Evolutionary conservation across 1,140 invertebrate species (phyloP).

Genomic region (Aphelinus certus): DNA sequence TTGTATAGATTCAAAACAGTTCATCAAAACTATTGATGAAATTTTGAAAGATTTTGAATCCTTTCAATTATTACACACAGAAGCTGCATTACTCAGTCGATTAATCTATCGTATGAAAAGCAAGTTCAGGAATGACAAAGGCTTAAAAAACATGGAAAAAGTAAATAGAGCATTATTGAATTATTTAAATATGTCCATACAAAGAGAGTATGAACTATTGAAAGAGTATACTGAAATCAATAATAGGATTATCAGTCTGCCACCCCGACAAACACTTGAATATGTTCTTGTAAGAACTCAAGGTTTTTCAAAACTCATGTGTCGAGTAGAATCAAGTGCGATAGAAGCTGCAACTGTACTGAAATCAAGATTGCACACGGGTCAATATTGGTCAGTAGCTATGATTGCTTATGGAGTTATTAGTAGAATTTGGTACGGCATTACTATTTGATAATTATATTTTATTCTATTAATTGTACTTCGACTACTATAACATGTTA

Average conservation of each 20-base stretch:
- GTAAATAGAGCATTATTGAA: slow-evolving; percentile 67
- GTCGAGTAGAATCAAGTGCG: slow-evolving; percentile 63
- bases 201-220: slow-evolving; percentile 54
- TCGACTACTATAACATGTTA: background rate
- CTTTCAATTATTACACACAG: slow-evolving; percentile 65
- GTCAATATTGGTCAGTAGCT: slow-evolving; percentile 69
- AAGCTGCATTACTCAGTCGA: slow-evolving; percentile 68
- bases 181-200: slow-evolving; percentile 64
- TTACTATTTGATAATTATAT: background rate
- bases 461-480: no score
- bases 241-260: slow-evolving; percentile 56
- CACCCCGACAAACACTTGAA: slow-evolving; percentile 70
- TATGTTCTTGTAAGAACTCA: slow-evolving; percentile 68
- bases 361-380: slow-evolving; percentile 65
- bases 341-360: slow-evolving; percentile 65
- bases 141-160: slow-evolving; percentile 68
- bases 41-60: slow-evolving; percentile 62
- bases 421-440: slow-evolving; percentile 68
- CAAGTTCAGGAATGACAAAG: slow-evolving; percentile 71
- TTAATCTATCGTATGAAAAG: slow-evolving; percentile 71
- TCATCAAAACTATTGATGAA: slow-evolving; percentile 42
- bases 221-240: slow-evolving; percentile 59
- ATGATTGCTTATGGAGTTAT: slow-evolving; percentile 67
- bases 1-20: slow-evolving; percentile 47
- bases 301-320: slow-evolving; percentile 69